phyloP scores from a whole-genome alignment of 2,113 vertebrate genomes.

The Phycodurus eques region DNA sequence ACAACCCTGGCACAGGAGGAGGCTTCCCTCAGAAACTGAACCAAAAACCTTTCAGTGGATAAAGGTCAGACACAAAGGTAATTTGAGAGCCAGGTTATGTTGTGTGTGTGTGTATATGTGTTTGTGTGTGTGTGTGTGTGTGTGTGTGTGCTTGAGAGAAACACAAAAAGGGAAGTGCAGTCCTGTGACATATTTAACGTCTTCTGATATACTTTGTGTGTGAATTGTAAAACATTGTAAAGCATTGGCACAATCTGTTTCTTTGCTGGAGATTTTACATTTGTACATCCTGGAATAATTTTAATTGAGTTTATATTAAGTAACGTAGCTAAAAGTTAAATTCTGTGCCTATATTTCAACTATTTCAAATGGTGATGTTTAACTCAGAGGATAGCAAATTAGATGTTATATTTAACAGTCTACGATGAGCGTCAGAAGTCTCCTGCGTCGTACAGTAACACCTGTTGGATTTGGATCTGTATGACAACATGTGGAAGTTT shows the following conservation, averaged over 20 bases:
- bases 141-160: constrained; percentile 1
- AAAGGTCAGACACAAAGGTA: constrained; percentile 72
- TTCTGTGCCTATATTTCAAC: neutral
- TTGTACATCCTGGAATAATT: neutral
- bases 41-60: constrained; percentile 71
- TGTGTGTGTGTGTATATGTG: constrained; percentile 13
- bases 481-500: constrained; percentile 2
- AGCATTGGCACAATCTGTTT: neutral
- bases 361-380: neutral
- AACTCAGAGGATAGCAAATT: neutral
- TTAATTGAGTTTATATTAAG: neutral
- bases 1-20: constrained; percentile 59
- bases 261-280: neutral
- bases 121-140: constrained; percentile 4
- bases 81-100: constrained; percentile 25
- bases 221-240: neutral
- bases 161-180: neutral
- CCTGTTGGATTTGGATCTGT: neutral
- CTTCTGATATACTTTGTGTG: neutral
- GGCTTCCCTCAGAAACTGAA: constrained; percentile 73
- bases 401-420: neutral
- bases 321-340: neutral
- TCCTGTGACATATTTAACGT: neutral
- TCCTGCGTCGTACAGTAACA: neutral
- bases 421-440: neutral